These are phyloP conservation scores for Himalopsyche anomala DNA, from an alignment of 2,888 invertebrate species.

Conservation along the genomic window DNA sequence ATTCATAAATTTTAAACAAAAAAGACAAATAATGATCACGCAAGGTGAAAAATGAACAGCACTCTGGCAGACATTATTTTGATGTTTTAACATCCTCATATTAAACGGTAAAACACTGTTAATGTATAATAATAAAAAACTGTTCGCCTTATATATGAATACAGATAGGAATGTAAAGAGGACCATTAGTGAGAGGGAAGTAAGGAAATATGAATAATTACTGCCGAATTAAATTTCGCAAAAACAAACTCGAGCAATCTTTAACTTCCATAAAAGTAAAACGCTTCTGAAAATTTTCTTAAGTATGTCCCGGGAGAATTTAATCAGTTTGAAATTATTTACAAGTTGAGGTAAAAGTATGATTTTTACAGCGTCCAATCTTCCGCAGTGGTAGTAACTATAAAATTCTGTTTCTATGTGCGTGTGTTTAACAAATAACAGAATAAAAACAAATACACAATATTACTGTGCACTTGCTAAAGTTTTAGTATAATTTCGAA, in stretches of 20 bases:
- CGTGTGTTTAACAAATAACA: too few species aligned
- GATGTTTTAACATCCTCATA: too few species aligned
- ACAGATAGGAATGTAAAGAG: constrained; percentile 32
- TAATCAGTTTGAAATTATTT: constrained; percentile 32
- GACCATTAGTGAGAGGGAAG: constrained; percentile 17
- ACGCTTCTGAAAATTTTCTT: constrained; percentile 30
- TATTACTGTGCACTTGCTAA: too few species aligned
- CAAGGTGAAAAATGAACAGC: too few species aligned
- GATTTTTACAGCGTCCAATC: constrained; percentile 2
- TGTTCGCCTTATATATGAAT: neutral
- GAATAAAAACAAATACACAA: too few species aligned
- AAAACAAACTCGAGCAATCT: constrained; percentile 38
- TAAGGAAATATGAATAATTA: constrained; percentile 23
- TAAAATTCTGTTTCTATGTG: too few species aligned
- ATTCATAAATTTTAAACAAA: too few species aligned
- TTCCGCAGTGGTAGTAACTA: neutral
- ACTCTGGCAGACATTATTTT: too few species aligned
- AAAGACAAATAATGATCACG: too few species aligned
- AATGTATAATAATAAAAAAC: too few species aligned
- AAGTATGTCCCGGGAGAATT: constrained; percentile 37
- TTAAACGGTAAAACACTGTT: too few species aligned
- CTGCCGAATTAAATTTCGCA: constrained; percentile 25
- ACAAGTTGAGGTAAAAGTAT: constrained; percentile 27
- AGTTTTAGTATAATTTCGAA: too few species aligned
- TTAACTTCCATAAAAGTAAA: constrained; percentile 24